Base-by-base conservation (phyloP, 2,888 invertebrate species). In the Branchinecta sandiegonensis region DNA sequence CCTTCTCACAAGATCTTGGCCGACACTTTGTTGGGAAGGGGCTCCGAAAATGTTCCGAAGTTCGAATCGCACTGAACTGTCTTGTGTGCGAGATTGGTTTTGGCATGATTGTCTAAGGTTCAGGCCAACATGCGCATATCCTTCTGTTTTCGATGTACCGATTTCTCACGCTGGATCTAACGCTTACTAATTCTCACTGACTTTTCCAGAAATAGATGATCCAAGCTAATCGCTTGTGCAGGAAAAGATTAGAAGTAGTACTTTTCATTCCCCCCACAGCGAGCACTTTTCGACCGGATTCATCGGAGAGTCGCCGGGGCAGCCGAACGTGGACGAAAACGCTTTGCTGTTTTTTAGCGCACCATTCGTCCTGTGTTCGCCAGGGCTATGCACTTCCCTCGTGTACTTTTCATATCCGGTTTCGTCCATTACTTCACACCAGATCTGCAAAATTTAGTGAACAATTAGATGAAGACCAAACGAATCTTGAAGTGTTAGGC, bases 371-470 rank as follows among this genome's bases (percentile, higher is more conserved):
- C 77, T 72, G 71, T 76, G 77, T 70, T 75, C 73, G 46, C 77
- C 77, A 9, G 77, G 77, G 69, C 75, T 76, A 73, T 77, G 77
- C 68, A 74, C 75, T 71, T 77, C 77, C 70, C 75, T 74, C 46
- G 75, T 74, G 70, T 77, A 77, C 70, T 76, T 75, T 70, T 76
- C 76, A 69, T 75, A 76, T 23, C 77, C 77, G 72, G 76, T 76
- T 71, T 76, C 75, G 71, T 75, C 77, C 47, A 77, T 72, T 10
- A 77, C 76, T 72, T 77, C 77, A 72, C 77, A 77, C 77, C 77
- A 77, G 70, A 77, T 76, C 77, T 77, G 71, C 1, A 48, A 50
- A 2, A 69, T 8, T 10, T 47, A 56, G 10, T 47, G 3, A 56
- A n/a, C 14, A n/a, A 66, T 50, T 66, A 68, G 46, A 65, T 66